These are phyloP conservation scores for Promerops cafer DNA, from an alignment of 2,113 vertebrate species.

Conservation along the genomic window DNA sequence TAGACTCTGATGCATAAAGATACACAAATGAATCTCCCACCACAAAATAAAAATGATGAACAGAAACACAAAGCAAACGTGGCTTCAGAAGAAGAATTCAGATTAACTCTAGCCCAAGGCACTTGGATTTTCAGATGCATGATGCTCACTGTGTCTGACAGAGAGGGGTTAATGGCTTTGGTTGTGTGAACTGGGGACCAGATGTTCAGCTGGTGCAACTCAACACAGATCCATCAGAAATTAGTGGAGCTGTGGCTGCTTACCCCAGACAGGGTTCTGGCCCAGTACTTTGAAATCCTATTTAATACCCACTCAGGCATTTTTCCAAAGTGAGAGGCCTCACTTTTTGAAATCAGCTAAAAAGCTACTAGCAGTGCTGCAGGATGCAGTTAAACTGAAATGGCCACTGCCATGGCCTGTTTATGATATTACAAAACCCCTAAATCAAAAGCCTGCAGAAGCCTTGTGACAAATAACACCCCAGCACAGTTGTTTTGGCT, in stretches of 20 bases:
- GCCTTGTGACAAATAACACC: background rate
- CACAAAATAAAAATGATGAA: background rate
- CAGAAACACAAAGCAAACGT: background rate
- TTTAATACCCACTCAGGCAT: background rate
- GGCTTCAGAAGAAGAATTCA: background rate
- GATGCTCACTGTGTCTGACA: background rate
- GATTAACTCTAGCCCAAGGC: background rate
- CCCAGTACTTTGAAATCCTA: background rate
- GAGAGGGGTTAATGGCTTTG: background rate
- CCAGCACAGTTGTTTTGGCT: background rate
- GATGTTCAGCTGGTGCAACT: background rate
- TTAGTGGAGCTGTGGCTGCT: background rate
- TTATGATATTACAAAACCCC: background rate
- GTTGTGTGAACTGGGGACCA: background rate
- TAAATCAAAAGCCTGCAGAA: background rate
- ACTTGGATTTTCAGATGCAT: background rate
- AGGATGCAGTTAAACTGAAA: background rate
- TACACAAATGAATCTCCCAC: background rate
- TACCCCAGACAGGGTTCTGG: background rate
- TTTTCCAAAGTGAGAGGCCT: background rate
- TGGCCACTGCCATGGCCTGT: background rate
- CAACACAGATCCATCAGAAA: background rate
- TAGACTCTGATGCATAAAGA: background rate
- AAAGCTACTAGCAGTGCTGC: background rate
- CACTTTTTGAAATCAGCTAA: background rate